A percentile compares a stretch with the other conserved stretches of the same genome.
Evolutionary conservation across 2,113 vertebrate genomes (phyloP).

Genomic region (rabbit (Oryctolagus cuniculus)): DNA sequence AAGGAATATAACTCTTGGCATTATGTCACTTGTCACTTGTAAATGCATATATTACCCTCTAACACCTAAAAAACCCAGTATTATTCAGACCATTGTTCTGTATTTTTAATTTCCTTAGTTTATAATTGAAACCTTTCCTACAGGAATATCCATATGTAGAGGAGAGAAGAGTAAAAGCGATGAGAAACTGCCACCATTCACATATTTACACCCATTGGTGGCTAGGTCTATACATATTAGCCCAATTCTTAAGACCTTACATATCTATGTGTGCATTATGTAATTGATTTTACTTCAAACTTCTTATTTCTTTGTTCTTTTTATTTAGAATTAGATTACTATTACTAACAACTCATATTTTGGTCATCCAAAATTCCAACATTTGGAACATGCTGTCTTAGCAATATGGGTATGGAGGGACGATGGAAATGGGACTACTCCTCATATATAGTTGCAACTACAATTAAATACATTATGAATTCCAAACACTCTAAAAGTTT

Average conservation of each 20-base stretch:
- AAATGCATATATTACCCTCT: background rate
- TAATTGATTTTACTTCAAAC: background rate
- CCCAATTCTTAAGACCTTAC: background rate
- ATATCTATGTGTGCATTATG: background rate
- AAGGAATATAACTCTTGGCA: background rate
- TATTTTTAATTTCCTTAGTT: background rate
- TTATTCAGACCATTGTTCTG: background rate
- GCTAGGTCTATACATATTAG: background rate
- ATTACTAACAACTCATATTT: background rate
- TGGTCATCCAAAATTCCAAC: background rate
- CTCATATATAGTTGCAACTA: background rate
- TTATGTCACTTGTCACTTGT: background rate
- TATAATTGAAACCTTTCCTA: background rate
- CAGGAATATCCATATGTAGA: background rate
- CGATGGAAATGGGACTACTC: rapidly evolving
- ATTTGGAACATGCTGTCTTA: background rate
- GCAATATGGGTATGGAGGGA: background rate
- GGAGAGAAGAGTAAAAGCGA: background rate
- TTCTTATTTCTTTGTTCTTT: conserved; percentile 6
- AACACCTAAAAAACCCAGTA: background rate
- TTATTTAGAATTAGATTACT: background rate
- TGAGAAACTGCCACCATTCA: background rate
- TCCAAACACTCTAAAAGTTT: background rate
- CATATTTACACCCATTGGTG: background rate
- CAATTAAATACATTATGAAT: background rate